Conservation (phyloP, 1,140 invertebrate genomes). For the Battus philenor region DNA sequence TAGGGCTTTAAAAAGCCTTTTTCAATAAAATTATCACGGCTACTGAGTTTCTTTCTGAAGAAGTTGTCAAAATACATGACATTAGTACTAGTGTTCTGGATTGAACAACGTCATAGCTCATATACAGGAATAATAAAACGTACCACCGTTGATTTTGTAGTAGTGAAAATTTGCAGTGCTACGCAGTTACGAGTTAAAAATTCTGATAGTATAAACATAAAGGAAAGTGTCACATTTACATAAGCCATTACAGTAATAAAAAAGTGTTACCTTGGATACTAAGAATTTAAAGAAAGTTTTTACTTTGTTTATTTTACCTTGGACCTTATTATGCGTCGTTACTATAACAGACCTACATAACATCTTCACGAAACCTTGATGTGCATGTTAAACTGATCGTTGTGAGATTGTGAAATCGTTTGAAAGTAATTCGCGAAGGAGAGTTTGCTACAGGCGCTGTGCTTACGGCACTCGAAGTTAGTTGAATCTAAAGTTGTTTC, state of each 20-base stretch:
- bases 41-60: no score
- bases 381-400: conserved; percentile 44
- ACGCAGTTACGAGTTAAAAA: not conserved
- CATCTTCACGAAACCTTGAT: conserved; percentile 22
- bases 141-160: no score
- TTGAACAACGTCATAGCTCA: no score
- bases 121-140: no score
- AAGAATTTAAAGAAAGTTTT: not conserved
- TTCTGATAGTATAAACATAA: not conserved
- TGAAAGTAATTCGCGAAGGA: conserved; percentile 54
- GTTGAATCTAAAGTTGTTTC: conserved; percentile 40
- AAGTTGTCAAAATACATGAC: no score
- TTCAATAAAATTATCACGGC: no score
- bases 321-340: no score
- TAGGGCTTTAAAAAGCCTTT: no score
- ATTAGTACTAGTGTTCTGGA: no score
- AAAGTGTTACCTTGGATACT: not conserved
- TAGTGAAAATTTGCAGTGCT: no score
- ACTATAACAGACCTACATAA: no score
- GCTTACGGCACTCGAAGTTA: conserved; percentile 50
- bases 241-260: not conserved
- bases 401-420: conserved; percentile 55
- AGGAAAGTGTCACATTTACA: not conserved
- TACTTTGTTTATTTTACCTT: no score
- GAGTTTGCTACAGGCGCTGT: conserved; percentile 50